Conservation (phyloP, 2,113 vertebrate species). For the Sorex araneus region DNA sequence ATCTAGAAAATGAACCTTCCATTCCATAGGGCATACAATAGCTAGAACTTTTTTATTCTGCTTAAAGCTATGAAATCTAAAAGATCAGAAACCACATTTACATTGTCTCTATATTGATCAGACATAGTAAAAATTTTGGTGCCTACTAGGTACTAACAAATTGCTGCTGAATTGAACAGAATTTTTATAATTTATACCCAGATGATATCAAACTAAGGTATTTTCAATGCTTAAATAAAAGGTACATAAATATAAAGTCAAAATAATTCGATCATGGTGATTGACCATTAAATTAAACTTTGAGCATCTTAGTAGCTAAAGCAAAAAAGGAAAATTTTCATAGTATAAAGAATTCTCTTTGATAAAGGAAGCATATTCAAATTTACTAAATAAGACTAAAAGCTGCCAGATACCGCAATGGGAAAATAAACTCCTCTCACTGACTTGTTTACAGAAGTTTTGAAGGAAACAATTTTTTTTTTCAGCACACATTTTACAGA, state of each 20-base stretch:
- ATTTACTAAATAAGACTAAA: conserved; percentile 37
- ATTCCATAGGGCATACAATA: neutral
- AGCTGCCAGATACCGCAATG: neutral
- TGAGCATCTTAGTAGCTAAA: conserved; percentile 44
- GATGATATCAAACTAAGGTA: conserved; percentile 27
- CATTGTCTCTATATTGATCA: neutral
- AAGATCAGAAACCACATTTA: conserved; percentile 12
- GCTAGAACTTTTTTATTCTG: neutral
- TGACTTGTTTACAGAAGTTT: neutral
- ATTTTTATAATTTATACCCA: conserved; percentile 1
- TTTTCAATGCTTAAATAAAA: neutral
- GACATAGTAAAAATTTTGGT: neutral
- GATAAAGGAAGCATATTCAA: neutral
- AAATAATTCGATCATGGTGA: neutral
- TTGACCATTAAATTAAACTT: conserved; percentile 2
- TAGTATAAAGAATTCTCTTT: conserved; percentile 8
- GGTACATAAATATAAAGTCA: conserved; percentile 1
- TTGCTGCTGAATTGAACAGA: conserved; percentile 7
- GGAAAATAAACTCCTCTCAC: conserved; percentile 45
- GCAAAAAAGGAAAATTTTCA: conserved; percentile 9
- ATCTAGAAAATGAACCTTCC: conserved; percentile 35
- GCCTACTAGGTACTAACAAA: neutral
- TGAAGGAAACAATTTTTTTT: conserved; percentile 4
- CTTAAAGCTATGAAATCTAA: conserved; percentile 14
- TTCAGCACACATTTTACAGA: conserved; percentile 19